Evolutionary conservation across 2,113 vertebrate genomes (phyloP), one percentile per base, ranked within the genome.

Genomic region (Hucho hucho): DNA sequence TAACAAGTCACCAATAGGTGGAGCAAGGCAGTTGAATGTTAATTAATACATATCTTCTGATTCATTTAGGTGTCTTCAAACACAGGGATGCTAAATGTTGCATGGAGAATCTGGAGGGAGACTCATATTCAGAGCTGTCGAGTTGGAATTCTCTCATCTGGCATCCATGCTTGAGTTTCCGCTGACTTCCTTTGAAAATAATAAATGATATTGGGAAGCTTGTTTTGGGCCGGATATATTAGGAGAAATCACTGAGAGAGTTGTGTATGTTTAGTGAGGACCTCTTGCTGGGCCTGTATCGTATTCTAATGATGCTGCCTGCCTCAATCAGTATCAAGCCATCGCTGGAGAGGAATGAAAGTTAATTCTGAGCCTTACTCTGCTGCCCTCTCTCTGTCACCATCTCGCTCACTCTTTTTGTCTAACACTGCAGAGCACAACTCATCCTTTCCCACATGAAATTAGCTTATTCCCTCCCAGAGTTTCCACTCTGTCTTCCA

Each of bases 251-350:
- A 84, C 86, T 77, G 87, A 84, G 83, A 79, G 70, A 58, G 72
- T 78, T 88, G 73, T 58, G 69, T 77, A 83, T 89, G 73, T 76
- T 88, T 83, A 86, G 79, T 78, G 84, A 76, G 85, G 79, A 76
- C 75, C 78, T 86, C 85, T 81, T 87, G 81, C 83, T 81, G 79
- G 81, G 81, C 12, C 84, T 82, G 83, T 88, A 72, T 85, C 81
- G 81, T 90, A 73, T 84, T 89, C 79, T 90, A 90, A 90, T 90
- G 79, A 87, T 79, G 70, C 77, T 91, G 89, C 86, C 87, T 83
- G 75, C 82, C 83, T 83, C 83, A 91, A 90, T 90, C 87, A 90
- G 64, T 83, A 72, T 91, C 89, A 91, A 83, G 65, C 64, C 77
- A 76, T 81, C 87, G 75, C 83, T 84, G 75, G 61, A 74, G 81